Conservation (phyloP, 2,113 vertebrate species). For the Hiodon tergisus region DNA sequence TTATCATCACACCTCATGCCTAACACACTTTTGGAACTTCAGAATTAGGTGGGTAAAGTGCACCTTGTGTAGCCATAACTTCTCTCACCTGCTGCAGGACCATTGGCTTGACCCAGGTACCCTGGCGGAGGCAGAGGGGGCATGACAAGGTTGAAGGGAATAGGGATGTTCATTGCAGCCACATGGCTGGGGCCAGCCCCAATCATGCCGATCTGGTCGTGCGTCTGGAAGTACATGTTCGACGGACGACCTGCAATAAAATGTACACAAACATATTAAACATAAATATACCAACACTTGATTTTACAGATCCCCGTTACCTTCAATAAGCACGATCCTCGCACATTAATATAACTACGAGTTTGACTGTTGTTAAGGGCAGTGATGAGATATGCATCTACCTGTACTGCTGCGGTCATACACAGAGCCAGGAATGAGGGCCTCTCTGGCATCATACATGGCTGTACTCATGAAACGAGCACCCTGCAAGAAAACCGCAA, state of each 20-base stretch:
- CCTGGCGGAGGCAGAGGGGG: slow-evolving; percentile 91
- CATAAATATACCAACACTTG: neutral
- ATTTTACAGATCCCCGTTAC: neutral
- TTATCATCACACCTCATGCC: too few species aligned
- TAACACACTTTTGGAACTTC: too few species aligned
- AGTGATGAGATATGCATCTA: slow-evolving; percentile 36
- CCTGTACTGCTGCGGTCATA: slow-evolving; percentile 90
- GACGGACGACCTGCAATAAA: slow-evolving; percentile 74
- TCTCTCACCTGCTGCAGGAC: slow-evolving; percentile 76
- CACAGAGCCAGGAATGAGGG: slow-evolving; percentile 92
- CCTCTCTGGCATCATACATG: slow-evolving; percentile 95
- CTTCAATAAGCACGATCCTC: neutral
- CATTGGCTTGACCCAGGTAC: slow-evolving; percentile 87
- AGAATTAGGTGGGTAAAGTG: neutral
- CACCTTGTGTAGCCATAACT: neutral
- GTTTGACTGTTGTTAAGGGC: neutral
- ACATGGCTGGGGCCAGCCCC: slow-evolving; percentile 84
- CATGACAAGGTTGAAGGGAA: slow-evolving; percentile 97
- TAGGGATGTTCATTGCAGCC: slow-evolving; percentile 92
- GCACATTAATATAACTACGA: too few species aligned
- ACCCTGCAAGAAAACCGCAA: slow-evolving; percentile 62
- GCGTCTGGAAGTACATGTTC: slow-evolving; percentile 98
- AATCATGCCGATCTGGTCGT: slow-evolving; percentile 97
- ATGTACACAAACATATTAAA: neutral
- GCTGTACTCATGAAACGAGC: slow-evolving; percentile 98